These are phyloP conservation scores for Pseudomyrmex concolor DNA, from an alignment of 1,140 invertebrate genomes.

Conservation along the genomic window DNA sequence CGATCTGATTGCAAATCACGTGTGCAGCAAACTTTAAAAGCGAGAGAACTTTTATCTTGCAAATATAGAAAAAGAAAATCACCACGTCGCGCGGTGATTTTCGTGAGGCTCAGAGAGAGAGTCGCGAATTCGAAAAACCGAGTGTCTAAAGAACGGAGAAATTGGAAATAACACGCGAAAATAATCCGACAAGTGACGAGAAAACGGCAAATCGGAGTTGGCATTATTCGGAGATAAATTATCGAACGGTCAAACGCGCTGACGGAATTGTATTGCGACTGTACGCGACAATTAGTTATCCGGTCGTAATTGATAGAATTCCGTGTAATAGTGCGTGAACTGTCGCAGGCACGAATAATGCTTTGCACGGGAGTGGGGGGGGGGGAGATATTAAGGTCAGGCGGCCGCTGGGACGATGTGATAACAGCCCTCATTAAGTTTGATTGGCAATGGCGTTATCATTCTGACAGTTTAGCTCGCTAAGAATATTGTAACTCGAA, in stretches of 20 bases:
- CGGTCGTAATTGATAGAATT: conserved; percentile 52
- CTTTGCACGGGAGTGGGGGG: conserved; percentile 25
- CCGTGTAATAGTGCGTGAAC: conserved; percentile 42
- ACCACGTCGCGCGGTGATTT: background rate
- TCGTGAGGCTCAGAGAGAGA: background rate
- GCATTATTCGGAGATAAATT: conserved; percentile 25
- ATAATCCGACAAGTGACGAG: background rate
- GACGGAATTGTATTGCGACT: background rate
- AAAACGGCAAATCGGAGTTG: background rate
- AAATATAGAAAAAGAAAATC: no score
- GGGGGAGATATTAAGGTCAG: conserved; percentile 60
- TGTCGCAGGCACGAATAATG: conserved; percentile 46
- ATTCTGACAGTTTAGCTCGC: conserved; percentile 17
- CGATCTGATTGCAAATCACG: conserved; percentile 44
- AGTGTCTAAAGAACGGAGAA: no score
- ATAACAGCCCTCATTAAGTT: conserved; percentile 52
- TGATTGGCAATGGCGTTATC: conserved; percentile 41
- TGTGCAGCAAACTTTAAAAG: background rate
- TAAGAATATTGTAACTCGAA: background rate
- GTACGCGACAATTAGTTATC: background rate
- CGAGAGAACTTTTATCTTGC: conserved; percentile 2
- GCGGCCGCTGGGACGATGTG: conserved; percentile 35
- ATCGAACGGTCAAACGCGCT: background rate
- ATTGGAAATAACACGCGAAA: background rate
- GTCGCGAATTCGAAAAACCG: no score